These are phyloP conservation scores for Rhinogobius similis DNA, from an alignment of 2,113 vertebrate genomes.

Conservation along the genomic window DNA sequence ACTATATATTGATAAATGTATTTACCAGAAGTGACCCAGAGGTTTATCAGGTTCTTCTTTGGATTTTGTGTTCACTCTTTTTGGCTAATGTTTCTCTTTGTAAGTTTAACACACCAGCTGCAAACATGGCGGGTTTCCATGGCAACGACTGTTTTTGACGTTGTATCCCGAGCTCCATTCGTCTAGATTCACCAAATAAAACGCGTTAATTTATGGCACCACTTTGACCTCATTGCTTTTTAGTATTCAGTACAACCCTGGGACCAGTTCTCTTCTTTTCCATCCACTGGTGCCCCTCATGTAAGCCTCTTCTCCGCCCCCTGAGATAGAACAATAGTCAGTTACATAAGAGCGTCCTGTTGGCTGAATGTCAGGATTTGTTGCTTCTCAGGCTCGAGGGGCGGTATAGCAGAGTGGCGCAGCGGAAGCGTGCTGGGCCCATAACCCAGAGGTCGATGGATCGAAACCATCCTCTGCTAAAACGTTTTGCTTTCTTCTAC, in stretches of 20 bases:
- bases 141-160: too few relatives aligned
- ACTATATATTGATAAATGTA: too few relatives aligned
- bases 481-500: neutral
- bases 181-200: neutral
- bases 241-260: neutral
- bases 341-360: slow-evolving; percentile 48
- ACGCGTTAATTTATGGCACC: neutral
- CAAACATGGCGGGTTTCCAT: neutral
- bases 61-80: too few relatives aligned
- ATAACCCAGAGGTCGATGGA: slow-evolving; percentile 8
- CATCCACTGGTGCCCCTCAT: neutral
- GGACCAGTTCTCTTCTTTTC: neutral
- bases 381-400: too few relatives aligned
- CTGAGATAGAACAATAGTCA: slow-evolving; percentile 26
- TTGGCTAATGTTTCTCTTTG: too few relatives aligned
- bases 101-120: too few relatives aligned
- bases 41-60: too few relatives aligned
- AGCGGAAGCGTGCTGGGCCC: slow-evolving; percentile 14
- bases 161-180: too few relatives aligned
- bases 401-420: neutral
- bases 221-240: neutral
- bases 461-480: neutral
- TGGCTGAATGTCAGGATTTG: too few relatives aligned
- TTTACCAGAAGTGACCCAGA: too few relatives aligned
- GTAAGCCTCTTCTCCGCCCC: slow-evolving; percentile 1